Evolutionary conservation across 1,140 invertebrate species (phyloP), one percentile per base, ranked within the genome.

Genomic region (Eueides isabella): DNA sequence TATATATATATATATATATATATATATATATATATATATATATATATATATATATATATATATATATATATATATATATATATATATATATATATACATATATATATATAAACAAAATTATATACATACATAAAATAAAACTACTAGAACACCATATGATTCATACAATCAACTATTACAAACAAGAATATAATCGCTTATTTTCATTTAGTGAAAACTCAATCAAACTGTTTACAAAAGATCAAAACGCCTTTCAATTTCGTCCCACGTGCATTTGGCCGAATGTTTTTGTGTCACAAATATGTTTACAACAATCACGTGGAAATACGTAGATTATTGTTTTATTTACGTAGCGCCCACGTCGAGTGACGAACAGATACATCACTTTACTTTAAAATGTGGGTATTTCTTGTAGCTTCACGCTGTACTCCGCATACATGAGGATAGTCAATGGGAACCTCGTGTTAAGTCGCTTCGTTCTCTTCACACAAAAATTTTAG

Each of bases 131-230:
- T n/a, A n/a, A n/a, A n/a, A n/a, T n/a, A 26, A 55, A n/a, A 55
- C 9, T 9, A 55, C 11, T 9, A 3, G 4, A 55, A 23, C 19
- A 14, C 9, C 2, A 48, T 48, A 48, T 48, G 44, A 48, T 6
- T 48, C 44, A 48, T 19, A 48, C 44, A 23, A n/a, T 23, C 44
- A 55, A n/a, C 11, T 11, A 55, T 5, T 9, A 55, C 19, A 55
- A 23, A 11, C 3, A 38, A 38, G 12, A 38, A 38, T 16, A 38
- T 55, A 55, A 55, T 12, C 48, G 23, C 11, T 55, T 55, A n/a
- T 26, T 55, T 23, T 55, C 62, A 30, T 64, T 30, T 33, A 35
- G 62, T 64, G 29, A 64, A 64, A 64, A 64, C 31, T 64, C 62
- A 31, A 64, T 63, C 61, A 1, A 4, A 63, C 4, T 31, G 29